phyloP scores from a whole-genome alignment of 64 coral and sea anemone species.

The Dendrophyllia cribrosa region DNA sequence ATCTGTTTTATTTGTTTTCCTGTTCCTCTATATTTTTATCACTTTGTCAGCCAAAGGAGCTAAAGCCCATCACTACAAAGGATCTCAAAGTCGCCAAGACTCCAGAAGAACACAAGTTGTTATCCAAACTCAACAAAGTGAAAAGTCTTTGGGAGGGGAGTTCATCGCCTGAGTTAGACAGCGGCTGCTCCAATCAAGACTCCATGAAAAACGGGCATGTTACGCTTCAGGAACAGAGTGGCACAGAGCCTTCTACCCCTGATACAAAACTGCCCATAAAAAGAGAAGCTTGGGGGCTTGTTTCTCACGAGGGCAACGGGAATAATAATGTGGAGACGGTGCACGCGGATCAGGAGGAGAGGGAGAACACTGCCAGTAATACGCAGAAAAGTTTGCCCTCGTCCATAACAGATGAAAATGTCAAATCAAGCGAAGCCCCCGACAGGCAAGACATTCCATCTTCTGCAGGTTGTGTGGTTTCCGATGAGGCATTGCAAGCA shows the following conservation, averaged over 20 bases:
- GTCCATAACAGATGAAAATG: background rate
- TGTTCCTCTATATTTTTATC: background rate
- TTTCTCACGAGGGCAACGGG: background rate
- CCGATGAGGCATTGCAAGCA: background rate
- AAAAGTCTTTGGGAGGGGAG: slow-evolving; percentile 40
- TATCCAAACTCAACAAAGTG: slow-evolving; percentile 62
- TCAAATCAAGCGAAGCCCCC: no score
- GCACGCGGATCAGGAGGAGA: background rate
- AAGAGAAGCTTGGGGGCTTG: background rate
- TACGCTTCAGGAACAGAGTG: background rate
- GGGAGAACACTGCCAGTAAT: background rate
- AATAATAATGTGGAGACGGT: background rate
- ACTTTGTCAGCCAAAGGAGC: background rate
- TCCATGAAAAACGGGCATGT: background rate
- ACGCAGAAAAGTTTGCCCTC: background rate
- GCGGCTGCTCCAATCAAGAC: background rate
- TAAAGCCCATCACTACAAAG: slow-evolving; percentile 4
- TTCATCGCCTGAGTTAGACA: background rate
- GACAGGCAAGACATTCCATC: background rate
- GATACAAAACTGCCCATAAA: background rate
- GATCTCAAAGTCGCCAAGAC: slow-evolving; percentile 41
- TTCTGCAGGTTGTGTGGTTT: background rate
- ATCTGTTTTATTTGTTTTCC: background rate
- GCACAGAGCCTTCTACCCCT: background rate
- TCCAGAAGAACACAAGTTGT: slow-evolving; percentile 53